phyloP scores from a whole-genome alignment of 2,888 invertebrate genomes.

The Plemyria rubiginata region DNA sequence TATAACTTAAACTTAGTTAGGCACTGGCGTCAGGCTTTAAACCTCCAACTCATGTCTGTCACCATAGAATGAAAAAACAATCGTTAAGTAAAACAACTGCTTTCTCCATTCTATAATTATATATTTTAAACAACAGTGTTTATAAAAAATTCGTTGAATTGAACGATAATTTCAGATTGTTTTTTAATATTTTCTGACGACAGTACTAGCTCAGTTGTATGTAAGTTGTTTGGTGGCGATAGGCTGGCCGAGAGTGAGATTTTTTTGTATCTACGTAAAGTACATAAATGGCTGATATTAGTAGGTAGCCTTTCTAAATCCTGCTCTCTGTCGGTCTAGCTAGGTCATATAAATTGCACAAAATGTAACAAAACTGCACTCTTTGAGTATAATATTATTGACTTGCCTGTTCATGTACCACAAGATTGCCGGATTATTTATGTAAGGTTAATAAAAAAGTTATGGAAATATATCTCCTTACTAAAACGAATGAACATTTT shows the following conservation, averaged over 20 bases:
- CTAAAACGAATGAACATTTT: not conserved
- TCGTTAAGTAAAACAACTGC: too few species aligned
- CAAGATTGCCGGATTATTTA: conserved; percentile 17
- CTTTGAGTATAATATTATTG: not conserved
- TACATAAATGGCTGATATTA: not conserved
- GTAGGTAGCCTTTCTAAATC: not conserved
- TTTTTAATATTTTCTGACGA: not conserved
- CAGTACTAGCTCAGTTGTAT: not conserved
- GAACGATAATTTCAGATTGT: not conserved
- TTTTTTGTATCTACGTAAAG: not conserved
- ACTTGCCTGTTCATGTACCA: conserved; percentile 4
- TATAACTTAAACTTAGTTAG: not conserved
- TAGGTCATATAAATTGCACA: not conserved
- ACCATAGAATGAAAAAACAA: too few species aligned
- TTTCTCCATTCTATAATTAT: too few species aligned
- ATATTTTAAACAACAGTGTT: too few species aligned
- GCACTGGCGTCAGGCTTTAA: not conserved
- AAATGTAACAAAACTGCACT: conserved; percentile 5
- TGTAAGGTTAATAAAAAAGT: conserved; percentile 49
- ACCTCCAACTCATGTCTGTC: too few species aligned
- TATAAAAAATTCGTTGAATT: not conserved
- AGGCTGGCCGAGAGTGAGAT: not conserved
- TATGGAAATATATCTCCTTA: not conserved
- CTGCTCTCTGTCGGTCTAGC: not conserved
- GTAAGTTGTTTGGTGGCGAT: not conserved